Percentiles rank a stretch among this genome's conserved stretches.
These are phyloP conservation scores for Charadrius vociferus DNA, from an alignment of 2,113 vertebrate genomes.

Conservation along the genomic window DNA sequence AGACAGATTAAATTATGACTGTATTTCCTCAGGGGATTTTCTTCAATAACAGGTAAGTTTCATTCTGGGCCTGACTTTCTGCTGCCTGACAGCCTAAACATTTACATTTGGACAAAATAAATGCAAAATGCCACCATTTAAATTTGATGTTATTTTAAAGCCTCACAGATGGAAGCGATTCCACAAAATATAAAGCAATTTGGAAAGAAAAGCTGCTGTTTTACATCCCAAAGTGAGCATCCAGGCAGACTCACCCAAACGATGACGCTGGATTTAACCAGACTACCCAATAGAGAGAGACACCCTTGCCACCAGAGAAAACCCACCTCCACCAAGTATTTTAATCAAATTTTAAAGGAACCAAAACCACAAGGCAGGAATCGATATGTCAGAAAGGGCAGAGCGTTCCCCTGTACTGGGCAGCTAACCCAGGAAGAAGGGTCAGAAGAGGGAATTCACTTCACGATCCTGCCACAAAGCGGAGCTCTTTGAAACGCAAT, in stretches of 20 bases:
- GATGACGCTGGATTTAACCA: not conserved
- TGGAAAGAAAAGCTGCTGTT: conserved; percentile 1
- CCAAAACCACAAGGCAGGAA: not conserved
- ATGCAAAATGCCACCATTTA: not conserved
- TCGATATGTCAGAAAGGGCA: not conserved
- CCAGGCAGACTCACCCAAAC: not conserved
- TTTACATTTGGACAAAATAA: conserved; percentile 13
- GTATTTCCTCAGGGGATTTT: not conserved
- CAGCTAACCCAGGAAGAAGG: not conserved
- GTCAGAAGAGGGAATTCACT: not conserved
- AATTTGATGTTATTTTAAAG: not conserved
- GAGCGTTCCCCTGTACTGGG: not conserved
- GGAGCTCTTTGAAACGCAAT: not conserved
- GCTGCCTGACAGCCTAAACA: not conserved
- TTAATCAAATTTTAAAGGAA: not conserved
- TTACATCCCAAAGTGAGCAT: not conserved
- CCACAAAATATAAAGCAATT: not conserved
- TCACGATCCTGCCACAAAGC: not conserved
- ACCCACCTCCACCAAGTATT: not conserved
- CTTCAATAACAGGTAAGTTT: not conserved
- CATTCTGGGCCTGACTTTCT: not conserved
- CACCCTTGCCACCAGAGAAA: not conserved
- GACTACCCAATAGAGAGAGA: not conserved
- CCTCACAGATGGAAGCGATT: not conserved
- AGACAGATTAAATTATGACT: not conserved